These are phyloP conservation scores for Oscheius sp. DNA, from an alignment of 2,888 invertebrate species.

Conservation along the genomic window DNA sequence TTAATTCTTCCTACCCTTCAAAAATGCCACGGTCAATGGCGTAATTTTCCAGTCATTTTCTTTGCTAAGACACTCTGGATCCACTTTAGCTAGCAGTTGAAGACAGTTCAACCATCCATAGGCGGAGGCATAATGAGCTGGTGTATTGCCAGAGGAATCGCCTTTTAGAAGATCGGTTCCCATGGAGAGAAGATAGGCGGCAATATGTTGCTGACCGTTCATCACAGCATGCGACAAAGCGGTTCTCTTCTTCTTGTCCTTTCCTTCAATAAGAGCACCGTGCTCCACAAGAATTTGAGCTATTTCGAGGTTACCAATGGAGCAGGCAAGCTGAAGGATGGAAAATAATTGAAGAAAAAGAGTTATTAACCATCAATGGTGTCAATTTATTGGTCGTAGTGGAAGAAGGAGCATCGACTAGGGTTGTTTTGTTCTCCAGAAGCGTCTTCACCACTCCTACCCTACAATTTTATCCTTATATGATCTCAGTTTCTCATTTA, in stretches of 20 bases:
- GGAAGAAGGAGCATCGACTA: constrained; percentile 40
- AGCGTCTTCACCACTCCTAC: constrained; percentile 37
- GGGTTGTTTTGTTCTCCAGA: constrained; percentile 30
- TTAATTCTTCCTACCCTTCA: constrained; percentile 70
- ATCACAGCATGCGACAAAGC: constrained; percentile 74
- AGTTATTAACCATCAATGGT: constrained; percentile 41
- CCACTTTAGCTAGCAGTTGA: constrained; percentile 70
- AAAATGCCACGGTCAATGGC: constrained; percentile 74
- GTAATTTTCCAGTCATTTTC: constrained; percentile 71
- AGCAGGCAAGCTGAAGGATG: constrained; percentile 46
- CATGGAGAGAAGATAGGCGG: constrained; percentile 42
- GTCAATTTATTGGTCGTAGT: constrained; percentile 38
- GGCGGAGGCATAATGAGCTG: constrained; percentile 75
- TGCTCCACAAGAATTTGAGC: constrained; percentile 70
- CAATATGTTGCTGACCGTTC: constrained; percentile 72
- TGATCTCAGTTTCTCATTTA: not conserved
- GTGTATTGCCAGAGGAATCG: constrained; percentile 74
- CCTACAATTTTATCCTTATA: not conserved
- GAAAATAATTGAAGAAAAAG: no score
- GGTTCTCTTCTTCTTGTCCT: constrained; percentile 73
- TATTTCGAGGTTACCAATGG: constrained; percentile 48
- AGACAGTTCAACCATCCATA: constrained; percentile 75
- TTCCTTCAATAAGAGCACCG: constrained; percentile 62
- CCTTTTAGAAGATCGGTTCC: constrained; percentile 54
- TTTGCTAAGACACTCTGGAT: constrained; percentile 42